Evolutionary conservation across 2,888 invertebrate species (phyloP).

Genomic region (Agonopterix heracliana): DNA sequence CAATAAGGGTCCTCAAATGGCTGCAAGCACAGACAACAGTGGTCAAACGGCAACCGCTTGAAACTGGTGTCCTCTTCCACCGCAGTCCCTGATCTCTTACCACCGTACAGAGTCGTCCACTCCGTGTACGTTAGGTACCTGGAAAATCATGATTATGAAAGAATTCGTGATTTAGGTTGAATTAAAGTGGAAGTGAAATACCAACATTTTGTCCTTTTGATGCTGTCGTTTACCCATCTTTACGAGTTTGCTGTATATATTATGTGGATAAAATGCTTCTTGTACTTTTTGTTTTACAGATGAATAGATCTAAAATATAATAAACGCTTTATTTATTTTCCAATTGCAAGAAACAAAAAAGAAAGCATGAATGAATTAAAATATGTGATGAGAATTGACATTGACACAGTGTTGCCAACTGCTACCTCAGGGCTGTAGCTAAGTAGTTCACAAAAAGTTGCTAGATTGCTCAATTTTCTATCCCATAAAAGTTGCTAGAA

Average conservation of each 20-base stretch:
- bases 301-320: too few relatives aligned
- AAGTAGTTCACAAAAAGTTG: too few relatives aligned
- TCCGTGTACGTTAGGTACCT: constrained; percentile 92
- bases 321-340: too few relatives aligned
- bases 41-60: constrained; percentile 92
- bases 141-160: constrained; percentile 8
- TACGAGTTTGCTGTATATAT: background rate
- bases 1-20: constrained; percentile 96
- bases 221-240: constrained; percentile 96
- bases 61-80: constrained; percentile 88
- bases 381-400: too few relatives aligned
- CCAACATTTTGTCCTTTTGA: constrained; percentile 95
- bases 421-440: too few relatives aligned
- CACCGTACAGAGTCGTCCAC: constrained; percentile 93
- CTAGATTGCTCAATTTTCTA: too few relatives aligned
- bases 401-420: too few relatives aligned
- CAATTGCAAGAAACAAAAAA: too few relatives aligned
- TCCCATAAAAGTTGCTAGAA: too few relatives aligned
- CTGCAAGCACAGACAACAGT: constrained; percentile 93
- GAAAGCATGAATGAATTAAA: too few relatives aligned
- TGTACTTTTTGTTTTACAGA: too few relatives aligned
- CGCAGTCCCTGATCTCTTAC: constrained; percentile 83
- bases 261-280: background rate
- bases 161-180: background rate
- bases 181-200: background rate